These are phyloP conservation scores for Vidua macroura DNA, from an alignment of 2,113 vertebrate species.

Conservation along the genomic window DNA sequence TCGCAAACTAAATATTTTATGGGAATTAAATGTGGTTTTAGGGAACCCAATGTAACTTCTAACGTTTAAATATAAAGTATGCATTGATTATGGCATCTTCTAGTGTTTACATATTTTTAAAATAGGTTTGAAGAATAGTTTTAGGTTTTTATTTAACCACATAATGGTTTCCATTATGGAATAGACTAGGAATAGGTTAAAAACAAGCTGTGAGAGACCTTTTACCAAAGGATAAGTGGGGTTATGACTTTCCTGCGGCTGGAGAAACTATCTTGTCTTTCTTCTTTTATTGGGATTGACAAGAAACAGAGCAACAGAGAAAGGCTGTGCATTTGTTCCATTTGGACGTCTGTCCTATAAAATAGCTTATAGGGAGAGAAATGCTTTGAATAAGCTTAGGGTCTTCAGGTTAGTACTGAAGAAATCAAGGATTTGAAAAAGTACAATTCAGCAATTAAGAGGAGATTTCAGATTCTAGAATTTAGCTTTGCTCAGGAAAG, in stretches of 20 bases:
- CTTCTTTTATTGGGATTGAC: background rate
- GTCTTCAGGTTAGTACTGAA: background rate
- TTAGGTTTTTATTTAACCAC: background rate
- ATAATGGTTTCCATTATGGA: background rate
- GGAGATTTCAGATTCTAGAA: background rate
- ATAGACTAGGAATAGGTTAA: background rate
- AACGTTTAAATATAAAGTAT: background rate
- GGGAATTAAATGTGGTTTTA: background rate
- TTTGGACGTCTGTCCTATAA: background rate
- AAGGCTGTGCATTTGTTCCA: background rate
- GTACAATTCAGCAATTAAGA: background rate
- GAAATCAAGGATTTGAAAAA: background rate
- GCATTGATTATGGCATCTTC: background rate
- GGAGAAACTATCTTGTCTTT: background rate
- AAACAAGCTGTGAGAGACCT: background rate
- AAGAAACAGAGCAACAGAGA: background rate
- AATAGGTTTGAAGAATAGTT: background rate
- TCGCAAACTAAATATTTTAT: background rate
- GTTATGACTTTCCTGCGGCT: background rate
- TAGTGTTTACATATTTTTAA: background rate
- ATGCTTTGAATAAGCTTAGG: background rate
- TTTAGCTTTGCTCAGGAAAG: background rate
- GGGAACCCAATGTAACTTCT: background rate
- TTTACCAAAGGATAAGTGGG: background rate
- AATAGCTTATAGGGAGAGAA: background rate